phyloP scores from a whole-genome alignment of 2,888 invertebrate species.

The Acleris literana region DNA sequence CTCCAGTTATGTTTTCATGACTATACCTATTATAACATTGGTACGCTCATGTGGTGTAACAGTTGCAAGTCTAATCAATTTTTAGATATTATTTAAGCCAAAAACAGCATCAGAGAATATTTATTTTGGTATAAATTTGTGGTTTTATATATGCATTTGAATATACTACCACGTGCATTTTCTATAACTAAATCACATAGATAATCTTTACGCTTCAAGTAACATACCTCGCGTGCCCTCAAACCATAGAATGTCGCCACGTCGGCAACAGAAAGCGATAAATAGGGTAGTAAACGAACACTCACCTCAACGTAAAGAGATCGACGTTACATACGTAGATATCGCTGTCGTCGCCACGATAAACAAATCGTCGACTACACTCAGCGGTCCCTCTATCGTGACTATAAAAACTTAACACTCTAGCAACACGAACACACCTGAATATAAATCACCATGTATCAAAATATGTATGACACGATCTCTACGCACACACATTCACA shows the following conservation, averaged over 20 bases:
- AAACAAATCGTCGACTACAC: slow-evolving; percentile 76
- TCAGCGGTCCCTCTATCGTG: slow-evolving; percentile 72
- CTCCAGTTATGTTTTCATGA: too few relatives aligned
- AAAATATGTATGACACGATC: slow-evolving; percentile 74
- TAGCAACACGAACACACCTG: slow-evolving; percentile 75
- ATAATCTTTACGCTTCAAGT: neutral
- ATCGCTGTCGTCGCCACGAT: slow-evolving; percentile 77
- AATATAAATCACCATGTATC: slow-evolving; percentile 79
- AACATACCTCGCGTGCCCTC: slow-evolving; percentile 37
- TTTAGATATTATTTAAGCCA: too few relatives aligned
- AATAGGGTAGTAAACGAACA: slow-evolving; percentile 75
- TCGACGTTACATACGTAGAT: slow-evolving; percentile 69
- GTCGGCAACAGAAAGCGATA: slow-evolving; percentile 71
- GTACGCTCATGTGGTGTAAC: too few relatives aligned
- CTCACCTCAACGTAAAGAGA: slow-evolving; percentile 71
- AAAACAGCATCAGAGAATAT: too few relatives aligned
- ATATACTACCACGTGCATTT: neutral
- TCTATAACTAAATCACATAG: neutral
- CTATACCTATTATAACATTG: too few relatives aligned
- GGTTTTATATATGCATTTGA: neutral
- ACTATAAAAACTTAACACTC: slow-evolving; percentile 80
- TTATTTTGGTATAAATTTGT: too few relatives aligned
- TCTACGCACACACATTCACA: slow-evolving; percentile 24
- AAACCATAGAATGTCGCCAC: slow-evolving; percentile 49
- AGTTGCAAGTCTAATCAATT: too few relatives aligned